These are phyloP conservation scores for Dipus sagitta DNA, from an alignment of 2,797 vertebrate genomes.

Conservation along the genomic window DNA sequence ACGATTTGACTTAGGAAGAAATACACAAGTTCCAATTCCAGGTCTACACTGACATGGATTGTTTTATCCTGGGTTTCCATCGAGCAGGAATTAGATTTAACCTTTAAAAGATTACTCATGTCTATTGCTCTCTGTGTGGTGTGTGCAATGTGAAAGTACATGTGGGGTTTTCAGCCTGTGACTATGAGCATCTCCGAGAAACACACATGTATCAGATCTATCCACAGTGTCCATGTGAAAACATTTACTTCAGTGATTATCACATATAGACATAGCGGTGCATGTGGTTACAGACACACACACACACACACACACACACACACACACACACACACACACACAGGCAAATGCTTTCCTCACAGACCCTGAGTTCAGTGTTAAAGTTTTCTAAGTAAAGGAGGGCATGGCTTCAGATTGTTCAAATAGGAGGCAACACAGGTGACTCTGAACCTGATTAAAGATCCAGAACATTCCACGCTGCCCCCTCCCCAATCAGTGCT, in stretches of 20 bases:
- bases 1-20: not conserved
- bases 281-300: too few species aligned
- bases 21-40: not conserved
- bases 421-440: not conserved
- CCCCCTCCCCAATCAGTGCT: not conserved
- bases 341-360: not conserved
- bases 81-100: not conserved
- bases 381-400: not conserved
- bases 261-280: not conserved
- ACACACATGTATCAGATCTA: not conserved
- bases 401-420: not conserved
- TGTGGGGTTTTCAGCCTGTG: not conserved
- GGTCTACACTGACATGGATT: constrained; percentile 16
- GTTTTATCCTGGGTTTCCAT: not conserved
- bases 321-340: not conserved
- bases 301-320: not conserved
- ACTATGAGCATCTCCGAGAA: not conserved
- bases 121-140: not conserved
- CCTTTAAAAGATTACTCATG: not conserved
- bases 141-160: fast-evolving
- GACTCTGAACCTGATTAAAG: not conserved
- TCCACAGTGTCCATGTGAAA: not conserved
- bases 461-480: not conserved
- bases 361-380: not conserved
- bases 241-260: not conserved